Conservation (phyloP, 2,113 vertebrate genomes). For the Callorhinus ursinus region DNA sequence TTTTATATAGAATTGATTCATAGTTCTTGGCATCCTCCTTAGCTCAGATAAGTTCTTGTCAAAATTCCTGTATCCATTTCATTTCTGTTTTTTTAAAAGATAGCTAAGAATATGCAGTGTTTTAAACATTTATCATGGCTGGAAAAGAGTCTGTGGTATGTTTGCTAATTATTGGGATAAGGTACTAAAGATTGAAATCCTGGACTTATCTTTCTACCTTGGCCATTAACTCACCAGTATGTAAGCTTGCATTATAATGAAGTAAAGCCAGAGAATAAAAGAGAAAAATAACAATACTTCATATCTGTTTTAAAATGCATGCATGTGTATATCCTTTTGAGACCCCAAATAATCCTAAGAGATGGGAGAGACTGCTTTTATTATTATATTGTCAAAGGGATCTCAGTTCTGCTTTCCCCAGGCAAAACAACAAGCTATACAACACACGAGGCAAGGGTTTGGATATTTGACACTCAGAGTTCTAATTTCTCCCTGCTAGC, state of each 20-base stretch:
- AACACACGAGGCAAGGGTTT: neutral
- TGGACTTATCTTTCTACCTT: neutral
- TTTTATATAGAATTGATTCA: neutral
- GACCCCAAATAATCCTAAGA: neutral
- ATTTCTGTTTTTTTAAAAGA: neutral
- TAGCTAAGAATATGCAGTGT: neutral
- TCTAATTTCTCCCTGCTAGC: neutral
- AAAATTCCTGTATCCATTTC: neutral
- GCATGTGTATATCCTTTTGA: neutral
- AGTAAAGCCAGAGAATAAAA: neutral
- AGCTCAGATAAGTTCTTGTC: neutral
- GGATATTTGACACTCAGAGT: neutral
- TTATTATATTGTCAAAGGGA: neutral
- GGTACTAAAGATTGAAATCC: neutral
- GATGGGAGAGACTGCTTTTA: neutral
- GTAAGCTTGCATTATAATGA: neutral
- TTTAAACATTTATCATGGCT: neutral
- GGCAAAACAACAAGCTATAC: neutral
- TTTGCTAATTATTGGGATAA: neutral
- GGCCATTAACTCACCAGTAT: neutral
- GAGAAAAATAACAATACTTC: neutral
- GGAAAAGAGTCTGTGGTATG: neutral
- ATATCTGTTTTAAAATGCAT: neutral
- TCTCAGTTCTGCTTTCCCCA: neutral
- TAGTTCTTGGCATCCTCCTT: neutral